Conservation (phyloP, 2,797 vertebrate genomes). For the Hapalemur alaotrensis region DNA sequence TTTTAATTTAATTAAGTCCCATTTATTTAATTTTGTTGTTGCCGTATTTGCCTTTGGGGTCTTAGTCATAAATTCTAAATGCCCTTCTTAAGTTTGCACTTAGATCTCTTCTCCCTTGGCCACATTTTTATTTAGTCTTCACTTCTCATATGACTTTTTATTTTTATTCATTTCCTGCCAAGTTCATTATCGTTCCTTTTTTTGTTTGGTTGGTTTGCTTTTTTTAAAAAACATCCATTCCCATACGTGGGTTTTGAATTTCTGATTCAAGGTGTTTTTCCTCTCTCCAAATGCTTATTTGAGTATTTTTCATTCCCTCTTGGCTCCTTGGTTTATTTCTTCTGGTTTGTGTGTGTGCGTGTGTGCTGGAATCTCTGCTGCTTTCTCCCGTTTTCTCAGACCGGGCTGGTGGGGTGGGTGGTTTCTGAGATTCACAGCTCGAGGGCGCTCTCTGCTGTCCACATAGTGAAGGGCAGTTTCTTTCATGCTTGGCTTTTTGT, state of each 20-base stretch:
- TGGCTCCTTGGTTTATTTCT: neutral
- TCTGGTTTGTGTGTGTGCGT: accelerated
- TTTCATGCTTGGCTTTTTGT: neutral
- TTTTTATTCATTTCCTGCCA: neutral
- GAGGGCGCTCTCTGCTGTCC: neutral
- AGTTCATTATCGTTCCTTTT: neutral
- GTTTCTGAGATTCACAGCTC: neutral
- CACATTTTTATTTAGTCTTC: neutral
- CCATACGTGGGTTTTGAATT: neutral
- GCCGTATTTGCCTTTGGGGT: too few species aligned
- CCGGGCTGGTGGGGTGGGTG: accelerated
- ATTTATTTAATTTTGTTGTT: too few species aligned
- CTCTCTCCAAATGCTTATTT: neutral
- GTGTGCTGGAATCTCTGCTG: accelerated
- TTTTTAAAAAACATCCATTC: neutral
- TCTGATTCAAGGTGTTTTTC: neutral
- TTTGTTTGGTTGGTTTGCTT: too few species aligned
- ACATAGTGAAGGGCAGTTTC: neutral
- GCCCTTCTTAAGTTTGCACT: neutral
- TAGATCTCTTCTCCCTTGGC: neutral
- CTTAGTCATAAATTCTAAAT: too few species aligned
- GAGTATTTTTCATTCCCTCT: neutral
- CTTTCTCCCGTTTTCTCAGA: neutral
- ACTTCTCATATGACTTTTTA: neutral
- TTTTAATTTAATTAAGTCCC: too few species aligned